A percentile compares a stretch with the other conserved stretches of the same genome.
These are phyloP conservation scores for Eristalis arbustorum DNA, from an alignment of 2,888 invertebrate species.

Conservation along the genomic window DNA sequence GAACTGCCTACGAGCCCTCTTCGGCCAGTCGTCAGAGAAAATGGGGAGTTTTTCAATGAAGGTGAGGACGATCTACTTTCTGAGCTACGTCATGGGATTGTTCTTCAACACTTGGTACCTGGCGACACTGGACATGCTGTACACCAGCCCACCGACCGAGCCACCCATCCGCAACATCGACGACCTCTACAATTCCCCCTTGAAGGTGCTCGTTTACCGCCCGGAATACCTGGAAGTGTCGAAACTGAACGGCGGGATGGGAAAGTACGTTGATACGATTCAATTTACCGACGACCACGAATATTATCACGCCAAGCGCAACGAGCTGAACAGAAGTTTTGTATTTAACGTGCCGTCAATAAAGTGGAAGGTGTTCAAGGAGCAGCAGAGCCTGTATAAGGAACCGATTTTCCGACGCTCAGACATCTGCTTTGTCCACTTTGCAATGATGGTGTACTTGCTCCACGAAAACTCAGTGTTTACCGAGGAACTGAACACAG, in stretches of 20 bases:
- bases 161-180: neutral
- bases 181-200: neutral
- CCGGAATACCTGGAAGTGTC: neutral
- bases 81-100: neutral
- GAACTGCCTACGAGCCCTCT: neutral
- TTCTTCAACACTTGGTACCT: neutral
- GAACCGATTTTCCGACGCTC: neutral
- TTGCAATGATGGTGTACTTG: constrained; percentile 1
- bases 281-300: neutral
- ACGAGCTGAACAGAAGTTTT: neutral
- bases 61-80: neutral
- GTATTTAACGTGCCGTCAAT: constrained; percentile 8
- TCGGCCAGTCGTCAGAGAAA: neutral
- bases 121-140: neutral
- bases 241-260: neutral
- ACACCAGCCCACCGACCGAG: neutral
- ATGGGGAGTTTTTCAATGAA: neutral
- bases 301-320: neutral
- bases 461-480: constrained; percentile 31
- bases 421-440: neutral
- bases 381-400: constrained; percentile 21
- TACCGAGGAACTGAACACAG: neutral
- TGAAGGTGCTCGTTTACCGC: neutral
- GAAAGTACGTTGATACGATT: neutral
- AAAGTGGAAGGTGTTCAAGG: constrained; percentile 13